A percentile compares a stretch with the other conserved stretches of the same genome.
These are phyloP conservation scores for Oxyteleia sp. DNA, from an alignment of 2,888 invertebrate species.

Conservation along the genomic window DNA sequence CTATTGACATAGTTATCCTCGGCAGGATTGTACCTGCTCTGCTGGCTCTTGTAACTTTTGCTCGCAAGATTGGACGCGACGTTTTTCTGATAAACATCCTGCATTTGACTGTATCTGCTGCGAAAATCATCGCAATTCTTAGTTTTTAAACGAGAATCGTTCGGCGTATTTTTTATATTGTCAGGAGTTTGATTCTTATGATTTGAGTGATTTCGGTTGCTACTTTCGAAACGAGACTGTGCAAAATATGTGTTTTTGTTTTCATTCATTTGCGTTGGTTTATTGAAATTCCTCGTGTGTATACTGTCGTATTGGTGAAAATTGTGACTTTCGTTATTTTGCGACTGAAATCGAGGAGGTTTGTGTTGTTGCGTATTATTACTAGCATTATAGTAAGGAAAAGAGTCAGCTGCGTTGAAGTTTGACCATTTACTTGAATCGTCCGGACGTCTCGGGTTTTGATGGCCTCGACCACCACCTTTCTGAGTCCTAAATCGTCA, in stretches of 20 bases:
- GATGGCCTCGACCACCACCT: slow-evolving; percentile 80
- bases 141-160: slow-evolving; percentile 76
- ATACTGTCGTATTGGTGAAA: slow-evolving; percentile 78
- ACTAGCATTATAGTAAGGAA: slow-evolving; percentile 73
- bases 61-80: slow-evolving; percentile 75
- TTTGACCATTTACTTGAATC: slow-evolving; percentile 79
- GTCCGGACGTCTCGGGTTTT: slow-evolving; percentile 82
- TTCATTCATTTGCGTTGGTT: slow-evolving; percentile 78
- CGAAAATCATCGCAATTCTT: slow-evolving; percentile 78
- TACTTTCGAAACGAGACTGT: slow-evolving; percentile 76
- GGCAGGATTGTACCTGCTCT: slow-evolving; percentile 75
- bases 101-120: slow-evolving; percentile 78
- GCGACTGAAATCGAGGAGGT: slow-evolving; percentile 90
- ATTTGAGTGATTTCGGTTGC: slow-evolving; percentile 71
- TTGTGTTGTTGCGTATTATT: slow-evolving; percentile 85
- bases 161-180: slow-evolving; percentile 77
- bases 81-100: slow-evolving; percentile 77
- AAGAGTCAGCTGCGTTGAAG: slow-evolving; percentile 35
- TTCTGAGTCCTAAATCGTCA: slow-evolving; percentile 77
- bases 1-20: slow-evolving; percentile 45
- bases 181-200: slow-evolving; percentile 77
- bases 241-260: slow-evolving; percentile 77
- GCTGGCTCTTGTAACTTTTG: slow-evolving; percentile 78
- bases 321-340: slow-evolving; percentile 85
- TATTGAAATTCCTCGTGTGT: slow-evolving; percentile 68